Percentiles rank a stretch among this genome's conserved stretches.
Evolutionary conservation across 1,140 invertebrate genomes (phyloP).

Genomic region (Potamilus streckersoni): DNA sequence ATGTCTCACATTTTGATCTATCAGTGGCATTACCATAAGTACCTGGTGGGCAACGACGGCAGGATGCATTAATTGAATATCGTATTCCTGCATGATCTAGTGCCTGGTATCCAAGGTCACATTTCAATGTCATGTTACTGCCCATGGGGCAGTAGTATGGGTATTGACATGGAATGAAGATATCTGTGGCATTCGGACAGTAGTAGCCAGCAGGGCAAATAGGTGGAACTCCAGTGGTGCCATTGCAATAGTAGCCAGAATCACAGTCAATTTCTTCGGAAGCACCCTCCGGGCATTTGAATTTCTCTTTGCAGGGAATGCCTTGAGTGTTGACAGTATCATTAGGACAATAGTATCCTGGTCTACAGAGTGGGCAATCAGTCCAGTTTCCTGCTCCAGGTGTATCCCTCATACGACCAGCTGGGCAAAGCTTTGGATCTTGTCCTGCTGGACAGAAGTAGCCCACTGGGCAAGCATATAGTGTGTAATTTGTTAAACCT

Average conservation of each 20-base stretch:
- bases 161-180: slow-evolving; percentile 47
- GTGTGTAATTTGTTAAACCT: slow-evolving; percentile 55
- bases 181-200: slow-evolving; percentile 56
- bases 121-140: slow-evolving; percentile 54
- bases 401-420: slow-evolving; percentile 55
- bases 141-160: slow-evolving; percentile 62
- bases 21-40: slow-evolving; percentile 60
- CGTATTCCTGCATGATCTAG: slow-evolving; percentile 49
- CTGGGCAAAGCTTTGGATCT: slow-evolving; percentile 60
- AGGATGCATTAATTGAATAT: slow-evolving; percentile 41
- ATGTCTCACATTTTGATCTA: slow-evolving; percentile 47
- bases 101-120: slow-evolving; percentile 57
- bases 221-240: slow-evolving; percentile 50
- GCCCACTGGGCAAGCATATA: slow-evolving; percentile 55
- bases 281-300: slow-evolving; percentile 55
- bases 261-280: slow-evolving; percentile 52
- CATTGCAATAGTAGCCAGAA: slow-evolving; percentile 55
- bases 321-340: slow-evolving; percentile 61
- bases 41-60: slow-evolving; percentile 59
- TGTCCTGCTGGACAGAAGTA: slow-evolving; percentile 55
- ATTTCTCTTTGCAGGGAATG: slow-evolving; percentile 60
- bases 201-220: slow-evolving; percentile 62
- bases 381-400: slow-evolving; percentile 43
- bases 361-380: slow-evolving; percentile 57
- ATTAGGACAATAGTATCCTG: slow-evolving; percentile 65